Evolutionary conservation across 35 echinoderm and acorn worm species (phyloP).

Genomic region (Holothuria glaberrima): DNA sequence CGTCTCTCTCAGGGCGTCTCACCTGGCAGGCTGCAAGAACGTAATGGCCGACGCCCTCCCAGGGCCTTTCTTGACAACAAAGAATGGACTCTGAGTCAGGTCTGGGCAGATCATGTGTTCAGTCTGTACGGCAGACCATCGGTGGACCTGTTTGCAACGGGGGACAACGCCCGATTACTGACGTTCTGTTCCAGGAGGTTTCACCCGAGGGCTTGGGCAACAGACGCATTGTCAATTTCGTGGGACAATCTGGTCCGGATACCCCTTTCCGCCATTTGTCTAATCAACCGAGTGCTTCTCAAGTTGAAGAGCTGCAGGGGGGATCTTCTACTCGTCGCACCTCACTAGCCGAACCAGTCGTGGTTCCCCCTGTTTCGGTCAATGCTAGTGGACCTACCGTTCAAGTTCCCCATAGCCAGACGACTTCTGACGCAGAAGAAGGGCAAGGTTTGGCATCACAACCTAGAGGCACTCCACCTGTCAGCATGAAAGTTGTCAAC

Average conservation of each 20-base stretch:
- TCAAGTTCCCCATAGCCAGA: not conserved
- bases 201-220: slow-evolving; percentile 43
- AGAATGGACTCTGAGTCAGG: not conserved
- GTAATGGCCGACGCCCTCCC: slow-evolving; percentile 49
- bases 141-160: slow-evolving; percentile 51
- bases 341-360: not conserved
- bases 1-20: slow-evolving; percentile 17
- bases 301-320: too few species aligned
- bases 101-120: slow-evolving; percentile 24
- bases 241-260: slow-evolving; percentile 42
- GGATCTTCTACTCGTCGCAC: not conserved
- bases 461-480: not conserved
- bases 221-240: slow-evolving; percentile 52
- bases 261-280: too few species aligned
- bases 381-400: not conserved
- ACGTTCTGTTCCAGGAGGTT: not conserved
- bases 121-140: not conserved
- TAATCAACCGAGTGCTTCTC: too few species aligned
- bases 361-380: not conserved
- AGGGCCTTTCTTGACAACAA: not conserved
- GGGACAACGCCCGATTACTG: not conserved
- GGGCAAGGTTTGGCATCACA: not conserved
- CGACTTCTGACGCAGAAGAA: not conserved
- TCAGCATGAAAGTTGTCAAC: slow-evolving; percentile 20
- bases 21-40: slow-evolving; percentile 50